Conservation (phyloP, 2,888 invertebrate genomes). For the Embidobia sp. region DNA sequence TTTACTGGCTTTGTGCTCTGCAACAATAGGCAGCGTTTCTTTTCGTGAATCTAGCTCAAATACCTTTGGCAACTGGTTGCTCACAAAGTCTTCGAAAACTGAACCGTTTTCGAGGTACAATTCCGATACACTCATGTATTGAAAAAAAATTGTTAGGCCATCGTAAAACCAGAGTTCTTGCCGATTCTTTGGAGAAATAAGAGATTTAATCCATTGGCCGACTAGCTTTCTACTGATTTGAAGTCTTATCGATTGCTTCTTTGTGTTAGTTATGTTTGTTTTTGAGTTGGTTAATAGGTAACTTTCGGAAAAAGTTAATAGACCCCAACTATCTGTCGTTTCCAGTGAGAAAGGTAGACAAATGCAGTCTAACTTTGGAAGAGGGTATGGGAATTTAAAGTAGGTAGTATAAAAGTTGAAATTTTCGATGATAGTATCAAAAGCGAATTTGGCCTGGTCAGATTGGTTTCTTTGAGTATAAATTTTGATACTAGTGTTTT, state of each 20-base stretch:
- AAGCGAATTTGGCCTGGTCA: neutral
- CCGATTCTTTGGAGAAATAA: conserved; percentile 1
- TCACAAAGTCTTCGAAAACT: conserved; percentile 22
- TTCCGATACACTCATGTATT: conserved; percentile 32
- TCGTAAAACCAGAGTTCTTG: conserved; percentile 18
- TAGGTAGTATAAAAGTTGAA: too few species aligned
- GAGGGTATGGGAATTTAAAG: conserved; percentile 14
- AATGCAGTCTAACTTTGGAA: conserved; percentile 30
- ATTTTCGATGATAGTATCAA: neutral
- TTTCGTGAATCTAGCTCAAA: conserved; percentile 21
- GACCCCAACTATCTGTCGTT: conserved; percentile 18
- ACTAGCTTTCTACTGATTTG: conserved; percentile 12
- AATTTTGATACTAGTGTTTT: neutral
- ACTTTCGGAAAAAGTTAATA: neutral
- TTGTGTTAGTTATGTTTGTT: neutral
- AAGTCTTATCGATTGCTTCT: conserved; percentile 18
- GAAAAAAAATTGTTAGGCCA: conserved; percentile 17
- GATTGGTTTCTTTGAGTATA: conserved; percentile 7
- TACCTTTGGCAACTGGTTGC: conserved; percentile 14
- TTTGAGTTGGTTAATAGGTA: neutral
- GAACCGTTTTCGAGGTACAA: conserved; percentile 23
- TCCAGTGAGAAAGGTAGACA: neutral
- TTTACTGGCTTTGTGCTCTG: neutral
- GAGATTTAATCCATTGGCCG: conserved; percentile 18
- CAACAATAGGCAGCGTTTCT: conserved; percentile 9